phyloP scores from a whole-genome alignment of 2,888 invertebrate species.

The Scaptomyza cyrtandrae region DNA sequence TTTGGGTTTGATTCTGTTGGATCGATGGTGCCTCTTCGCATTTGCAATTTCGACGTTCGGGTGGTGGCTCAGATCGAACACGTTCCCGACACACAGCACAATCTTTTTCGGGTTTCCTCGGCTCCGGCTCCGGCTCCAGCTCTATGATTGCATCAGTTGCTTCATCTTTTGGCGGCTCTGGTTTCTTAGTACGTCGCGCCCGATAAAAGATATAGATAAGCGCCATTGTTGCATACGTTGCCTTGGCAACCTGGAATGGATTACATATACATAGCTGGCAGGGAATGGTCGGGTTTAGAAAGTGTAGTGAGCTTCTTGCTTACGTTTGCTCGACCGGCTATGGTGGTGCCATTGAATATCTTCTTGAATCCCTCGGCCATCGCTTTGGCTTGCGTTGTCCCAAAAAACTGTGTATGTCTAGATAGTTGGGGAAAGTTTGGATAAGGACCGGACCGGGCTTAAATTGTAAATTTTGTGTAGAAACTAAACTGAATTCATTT shows the following conservation, averaged over 20 bases:
- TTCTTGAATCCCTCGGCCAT: conserved; percentile 63
- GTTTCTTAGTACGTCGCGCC: conserved; percentile 34
- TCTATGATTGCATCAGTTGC: background rate
- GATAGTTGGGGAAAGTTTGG: conserved; percentile 1
- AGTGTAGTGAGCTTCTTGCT: conserved; percentile 6
- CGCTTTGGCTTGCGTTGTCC: conserved; percentile 14
- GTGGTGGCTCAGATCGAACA: conserved; percentile 29
- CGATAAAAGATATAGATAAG: conserved; percentile 69
- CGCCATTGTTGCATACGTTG: conserved; percentile 73
- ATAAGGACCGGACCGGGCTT: conserved; percentile 9
- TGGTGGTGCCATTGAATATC: conserved; percentile 51
- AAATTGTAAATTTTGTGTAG: background rate
- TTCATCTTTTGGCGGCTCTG: conserved; percentile 6
- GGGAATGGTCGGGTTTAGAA: background rate
- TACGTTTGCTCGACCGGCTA: conserved; percentile 55
- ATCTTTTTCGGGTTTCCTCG: conserved; percentile 35
- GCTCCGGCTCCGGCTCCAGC: background rate
- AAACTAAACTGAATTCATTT: background rate
- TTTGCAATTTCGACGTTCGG: conserved; percentile 46
- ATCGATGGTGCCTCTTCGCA: conserved; percentile 47
- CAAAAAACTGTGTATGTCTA: conserved; percentile 2
- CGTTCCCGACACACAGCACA: conserved; percentile 58
- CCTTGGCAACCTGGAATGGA: conserved; percentile 67
- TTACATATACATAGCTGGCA: background rate
- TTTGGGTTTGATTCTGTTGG: background rate